Percentiles rank a stretch among this genome's conserved stretches.
These are phyloP conservation scores for Osmerus mordax DNA, from an alignment of 2,113 vertebrate species.

Conservation along the genomic window DNA sequence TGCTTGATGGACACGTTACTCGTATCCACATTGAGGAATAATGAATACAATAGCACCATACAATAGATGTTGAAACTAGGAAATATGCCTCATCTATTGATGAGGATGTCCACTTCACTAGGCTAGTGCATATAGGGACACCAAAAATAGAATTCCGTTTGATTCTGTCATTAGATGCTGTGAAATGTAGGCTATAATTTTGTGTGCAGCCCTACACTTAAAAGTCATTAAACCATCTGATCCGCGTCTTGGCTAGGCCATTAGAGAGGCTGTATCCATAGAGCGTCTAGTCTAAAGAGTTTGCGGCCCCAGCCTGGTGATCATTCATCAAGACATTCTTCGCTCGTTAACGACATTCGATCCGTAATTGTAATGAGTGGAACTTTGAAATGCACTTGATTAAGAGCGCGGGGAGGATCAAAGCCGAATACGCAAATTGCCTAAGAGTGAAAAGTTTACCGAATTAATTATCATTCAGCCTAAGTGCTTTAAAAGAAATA, in stretches of 20 bases:
- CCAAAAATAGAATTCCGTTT: too few relatives aligned
- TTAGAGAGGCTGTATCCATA: neutral
- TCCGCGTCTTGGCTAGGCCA: neutral
- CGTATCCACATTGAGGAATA: conserved; percentile 16
- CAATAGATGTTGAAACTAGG: too few relatives aligned
- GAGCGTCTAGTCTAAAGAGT: neutral
- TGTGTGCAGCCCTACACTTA: too few relatives aligned
- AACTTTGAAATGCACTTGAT: conserved; percentile 59
- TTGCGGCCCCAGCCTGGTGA: neutral
- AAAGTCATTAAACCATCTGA: too few relatives aligned
- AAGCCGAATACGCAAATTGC: conserved; percentile 51
- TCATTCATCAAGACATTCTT: conserved; percentile 16
- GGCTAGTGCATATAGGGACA: too few relatives aligned
- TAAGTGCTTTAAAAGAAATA: conserved; percentile 45
- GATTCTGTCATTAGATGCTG: too few relatives aligned
- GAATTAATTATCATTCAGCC: conserved; percentile 55
- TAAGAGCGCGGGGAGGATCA: conserved; percentile 49
- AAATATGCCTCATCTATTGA: too few relatives aligned
- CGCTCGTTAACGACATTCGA: conserved; percentile 32
- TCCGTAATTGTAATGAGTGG: conserved; percentile 35
- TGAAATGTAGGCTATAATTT: too few relatives aligned
- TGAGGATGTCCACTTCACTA: too few relatives aligned
- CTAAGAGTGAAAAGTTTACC: conserved; percentile 43
- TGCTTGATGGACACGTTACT: conserved; percentile 17
- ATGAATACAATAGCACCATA: neutral